Base-by-base conservation (phyloP, 2,888 invertebrate species). In the Lasioglossum pauxillum region DNA sequence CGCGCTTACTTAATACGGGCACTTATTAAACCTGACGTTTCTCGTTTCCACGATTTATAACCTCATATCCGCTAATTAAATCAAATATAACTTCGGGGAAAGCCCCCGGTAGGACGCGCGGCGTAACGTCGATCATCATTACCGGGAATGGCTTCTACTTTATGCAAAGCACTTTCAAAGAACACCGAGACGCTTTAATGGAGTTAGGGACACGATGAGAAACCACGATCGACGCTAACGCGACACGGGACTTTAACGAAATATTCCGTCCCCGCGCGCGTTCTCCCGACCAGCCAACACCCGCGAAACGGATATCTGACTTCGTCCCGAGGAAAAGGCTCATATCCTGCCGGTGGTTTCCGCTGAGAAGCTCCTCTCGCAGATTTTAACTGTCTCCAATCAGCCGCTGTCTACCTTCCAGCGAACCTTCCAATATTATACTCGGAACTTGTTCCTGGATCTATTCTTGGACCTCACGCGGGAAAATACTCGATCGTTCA, bases 21-120 rank as follows among this genome's bases (percentile, higher is more conserved):
- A 85, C 82, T 85, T 85, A 85, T 85, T 83, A 83, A 87, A 77
- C 69, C 14, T 71, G 87, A 86, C 87, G 80, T 83, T 87, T 83
- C 87, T 87, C 87, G 83, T 87, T 87, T 86, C 87, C 78, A 78
- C 87, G 81, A 87, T 87, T 87, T 87, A 87, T 83, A 83, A 83
- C 80, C 84, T 84, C 87, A 78, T 87, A 87, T 87, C 87, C 84
- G 76, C 84, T 84, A 87, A 87, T 87, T 87, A 87, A 87, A 87
- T 87, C 84, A 87, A 87, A 84, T 87, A 87, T 87, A 87, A 87
- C 87, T 87, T 83, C 27, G 38, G 79, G 87, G 79, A 87, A 87
- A 77, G 81, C 77, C 73, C 73, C 60, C 27, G 60, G 60, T n/a
- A 67, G 81, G 75, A 72, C 73, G 80, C 71, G 80, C 53, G 53